Evolutionary conservation across 1,140 invertebrate species (phyloP), one percentile per base, ranked within the genome.

Genomic region (Magallana gigas): DNA sequence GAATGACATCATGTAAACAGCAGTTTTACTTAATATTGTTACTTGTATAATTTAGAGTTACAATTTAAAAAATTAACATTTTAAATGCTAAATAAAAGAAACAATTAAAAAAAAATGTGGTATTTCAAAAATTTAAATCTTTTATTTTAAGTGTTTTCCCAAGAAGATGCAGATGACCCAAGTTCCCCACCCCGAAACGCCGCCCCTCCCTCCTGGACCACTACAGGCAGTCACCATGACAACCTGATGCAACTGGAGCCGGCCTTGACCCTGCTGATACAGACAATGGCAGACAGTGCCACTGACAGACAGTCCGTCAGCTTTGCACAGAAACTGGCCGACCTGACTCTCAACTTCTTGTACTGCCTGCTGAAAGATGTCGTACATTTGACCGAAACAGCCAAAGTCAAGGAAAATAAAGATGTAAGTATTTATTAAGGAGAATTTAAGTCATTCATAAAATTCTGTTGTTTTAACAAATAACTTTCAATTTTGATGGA

Each of bases 301-400:
- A 57, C 71, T 14, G 90, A 94, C 76, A 88, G 76, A 48, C 88
- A 90, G 60, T 91, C 92, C 9, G 58, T 88, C 8, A 90, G 90
- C 57, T 93, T 93, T 29, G 59, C 85, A 1, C 82, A 59, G 48
- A 87, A 87, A 86, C 68, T 94, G 48, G 85, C 88, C 56, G 89
- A 90, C 8, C 85, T 92, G 56, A 91, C 87, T 0, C 84, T 94
- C 58, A 90, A 93, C n/a, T 92, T 92, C 80, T 83, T 94, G 57
- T 92, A 94, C 85, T 85, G 84, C 18, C 83, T 93, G 23, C 80
- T 93, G 5, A 88, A 87, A 16, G 90, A 92, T 91, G 91, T 88
- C 59, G 62, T 92, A 18, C 80, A 82, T 56, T 76, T 91, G 3
- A 82, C 64, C 11, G 85, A 89, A 23, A 71, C 68, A 59, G 18